phyloP scores from a whole-genome alignment of 2,113 vertebrate genomes.

The Cinclus cinclus region DNA sequence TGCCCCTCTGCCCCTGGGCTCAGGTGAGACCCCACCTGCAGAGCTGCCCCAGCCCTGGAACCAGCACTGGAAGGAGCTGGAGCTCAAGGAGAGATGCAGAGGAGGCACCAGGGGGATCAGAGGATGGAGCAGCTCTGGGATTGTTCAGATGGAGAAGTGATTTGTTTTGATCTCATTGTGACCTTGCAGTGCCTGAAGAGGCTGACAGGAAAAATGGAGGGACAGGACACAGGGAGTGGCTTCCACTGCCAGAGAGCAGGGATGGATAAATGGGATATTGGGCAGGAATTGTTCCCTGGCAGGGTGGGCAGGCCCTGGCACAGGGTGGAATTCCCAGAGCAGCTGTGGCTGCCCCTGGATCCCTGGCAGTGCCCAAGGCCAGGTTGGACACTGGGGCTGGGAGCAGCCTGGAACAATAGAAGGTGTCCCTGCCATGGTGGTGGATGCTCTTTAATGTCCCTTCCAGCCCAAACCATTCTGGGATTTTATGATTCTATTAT shows the following conservation, averaged over 20 bases:
- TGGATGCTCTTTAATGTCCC: background rate
- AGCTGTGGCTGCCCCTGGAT: background rate
- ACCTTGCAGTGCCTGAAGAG: rapidly evolving
- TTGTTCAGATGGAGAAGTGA: background rate
- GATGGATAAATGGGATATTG: rapidly evolving
- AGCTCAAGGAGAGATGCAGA: background rate
- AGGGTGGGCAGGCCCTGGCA: background rate
- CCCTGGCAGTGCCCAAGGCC: background rate
- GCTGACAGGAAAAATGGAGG: rapidly evolving
- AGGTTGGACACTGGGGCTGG: background rate
- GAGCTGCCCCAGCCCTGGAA: background rate
- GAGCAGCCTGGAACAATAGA: rapidly evolving
- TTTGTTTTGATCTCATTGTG: rapidly evolving
- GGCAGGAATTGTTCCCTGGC: background rate
- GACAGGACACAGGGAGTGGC: background rate
- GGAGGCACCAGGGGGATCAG: background rate
- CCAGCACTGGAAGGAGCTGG: background rate
- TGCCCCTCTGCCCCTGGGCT: background rate
- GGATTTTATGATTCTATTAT: background rate
- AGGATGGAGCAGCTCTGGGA: background rate
- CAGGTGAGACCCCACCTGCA: background rate
- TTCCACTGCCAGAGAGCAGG: background rate
- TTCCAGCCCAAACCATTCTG: background rate
- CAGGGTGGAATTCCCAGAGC: background rate
- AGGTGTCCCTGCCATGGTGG: background rate